phyloP scores from a whole-genome alignment of 2,888 invertebrate species.

The Epinotia bilunana region DNA sequence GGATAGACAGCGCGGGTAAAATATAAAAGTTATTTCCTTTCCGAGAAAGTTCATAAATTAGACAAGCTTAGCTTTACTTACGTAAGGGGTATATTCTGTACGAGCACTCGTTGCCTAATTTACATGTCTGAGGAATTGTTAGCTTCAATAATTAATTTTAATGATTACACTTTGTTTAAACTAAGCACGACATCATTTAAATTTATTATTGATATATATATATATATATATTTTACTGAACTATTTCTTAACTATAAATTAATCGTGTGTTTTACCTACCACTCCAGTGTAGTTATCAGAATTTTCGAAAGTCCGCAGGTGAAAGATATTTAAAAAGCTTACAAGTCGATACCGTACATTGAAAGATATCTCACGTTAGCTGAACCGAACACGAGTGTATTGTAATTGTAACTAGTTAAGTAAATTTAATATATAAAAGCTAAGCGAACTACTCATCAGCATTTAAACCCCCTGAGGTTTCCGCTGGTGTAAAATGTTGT shows the following conservation, averaged over 20 bases:
- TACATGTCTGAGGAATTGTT: constrained; percentile 14
- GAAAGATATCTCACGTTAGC: too few species aligned
- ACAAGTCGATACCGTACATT: too few species aligned
- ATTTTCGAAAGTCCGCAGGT: constrained; percentile 12
- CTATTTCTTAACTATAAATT: not conserved
- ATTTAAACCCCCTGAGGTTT: too few species aligned
- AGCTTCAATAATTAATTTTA: constrained; percentile 16
- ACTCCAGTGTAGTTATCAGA: constrained; percentile 10
- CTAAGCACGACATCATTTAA: constrained; percentile 4
- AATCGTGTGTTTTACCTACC: not conserved
- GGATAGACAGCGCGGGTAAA: not conserved
- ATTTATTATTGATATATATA: not conserved
- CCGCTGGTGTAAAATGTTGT: too few species aligned
- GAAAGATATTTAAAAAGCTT: not conserved
- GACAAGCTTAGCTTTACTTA: constrained; percentile 19
- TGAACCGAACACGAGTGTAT: too few species aligned
- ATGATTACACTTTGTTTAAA: not conserved
- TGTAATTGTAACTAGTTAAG: too few species aligned
- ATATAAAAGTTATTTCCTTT: constrained; percentile 26
- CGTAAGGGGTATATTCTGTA: not conserved
- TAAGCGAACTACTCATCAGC: too few species aligned
- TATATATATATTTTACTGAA: not conserved
- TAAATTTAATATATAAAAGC: too few species aligned
- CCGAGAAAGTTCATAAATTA: not conserved
- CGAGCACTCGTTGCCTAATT: constrained; percentile 20